Percentiles rank a stretch among this genome's conserved stretches.
Evolutionary conservation across 2,797 vertebrate species (phyloP).

Genomic region (Diceros bicornis): DNA sequence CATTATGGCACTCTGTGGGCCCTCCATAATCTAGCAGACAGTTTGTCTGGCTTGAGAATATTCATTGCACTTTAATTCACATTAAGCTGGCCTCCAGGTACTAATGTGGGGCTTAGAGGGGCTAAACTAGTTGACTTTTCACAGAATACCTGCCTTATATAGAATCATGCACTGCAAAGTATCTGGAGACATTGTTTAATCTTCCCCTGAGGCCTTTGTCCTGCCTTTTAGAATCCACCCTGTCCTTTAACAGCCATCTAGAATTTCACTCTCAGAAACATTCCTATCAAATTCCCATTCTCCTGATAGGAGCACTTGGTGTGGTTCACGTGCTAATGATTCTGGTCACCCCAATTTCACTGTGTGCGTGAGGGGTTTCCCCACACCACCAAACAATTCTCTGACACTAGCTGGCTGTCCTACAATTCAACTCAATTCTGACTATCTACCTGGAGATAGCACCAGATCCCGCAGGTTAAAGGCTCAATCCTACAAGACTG

Average conservation of each 20-base stretch:
- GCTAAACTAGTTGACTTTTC: conserved; percentile 64
- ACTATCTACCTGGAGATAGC: background rate
- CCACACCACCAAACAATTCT: background rate
- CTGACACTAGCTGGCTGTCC: background rate
- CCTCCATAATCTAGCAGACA: conserved; percentile 64
- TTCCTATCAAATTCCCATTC: conserved; percentile 53
- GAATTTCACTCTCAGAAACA: conserved; percentile 14
- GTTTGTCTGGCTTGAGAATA: conserved; percentile 72
- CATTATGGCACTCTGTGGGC: background rate
- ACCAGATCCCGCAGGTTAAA: background rate
- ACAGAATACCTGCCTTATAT: conserved; percentile 58
- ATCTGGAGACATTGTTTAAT: conserved; percentile 72
- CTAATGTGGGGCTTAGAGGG: conserved; percentile 70
- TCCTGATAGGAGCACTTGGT: background rate
- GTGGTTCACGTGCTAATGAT: background rate
- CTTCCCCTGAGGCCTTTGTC: conserved; percentile 40
- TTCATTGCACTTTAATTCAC: conserved; percentile 71
- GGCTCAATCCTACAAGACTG: background rate
- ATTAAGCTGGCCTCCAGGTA: conserved; percentile 59
- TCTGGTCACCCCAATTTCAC: background rate
- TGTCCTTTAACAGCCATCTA: conserved; percentile 55
- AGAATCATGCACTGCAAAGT: background rate
- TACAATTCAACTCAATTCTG: background rate
- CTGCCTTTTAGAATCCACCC: conserved; percentile 52
- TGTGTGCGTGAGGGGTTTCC: background rate